These are phyloP conservation scores for Cryptoprocta ferox DNA, from an alignment of 2,797 vertebrate genomes.

Conservation along the genomic window DNA sequence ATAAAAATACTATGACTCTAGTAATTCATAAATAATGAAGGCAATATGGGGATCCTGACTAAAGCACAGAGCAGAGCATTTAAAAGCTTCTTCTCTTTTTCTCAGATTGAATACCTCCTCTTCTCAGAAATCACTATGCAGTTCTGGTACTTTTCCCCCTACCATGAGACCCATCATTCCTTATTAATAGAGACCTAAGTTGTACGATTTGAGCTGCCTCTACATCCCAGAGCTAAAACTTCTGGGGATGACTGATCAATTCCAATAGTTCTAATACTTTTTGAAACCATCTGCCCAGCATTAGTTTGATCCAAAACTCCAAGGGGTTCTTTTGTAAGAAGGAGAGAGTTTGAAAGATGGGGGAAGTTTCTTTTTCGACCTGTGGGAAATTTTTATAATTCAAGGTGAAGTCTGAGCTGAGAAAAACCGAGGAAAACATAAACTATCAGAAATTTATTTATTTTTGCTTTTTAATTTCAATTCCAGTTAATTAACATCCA, in stretches of 20 bases:
- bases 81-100: conserved; percentile 50
- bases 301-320: neutral
- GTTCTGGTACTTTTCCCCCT: neutral
- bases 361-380: neutral
- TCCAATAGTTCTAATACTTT: neutral
- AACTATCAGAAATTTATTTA: neutral
- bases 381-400: neutral
- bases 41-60: neutral
- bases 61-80: conserved; percentile 5
- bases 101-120: conserved; percentile 15
- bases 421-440: neutral
- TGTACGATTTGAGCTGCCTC: neutral
- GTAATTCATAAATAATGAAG: conserved; percentile 61
- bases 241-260: conserved; percentile 10
- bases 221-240: neutral
- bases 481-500: neutral
- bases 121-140: conserved; percentile 60
- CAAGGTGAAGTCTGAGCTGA: neutral
- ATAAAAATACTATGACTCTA: conserved; percentile 12
- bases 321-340: neutral
- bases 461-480: neutral
- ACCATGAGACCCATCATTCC: neutral
- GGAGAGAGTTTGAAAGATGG: neutral
- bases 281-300: neutral
- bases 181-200: conserved; percentile 38